Evolutionary conservation across 2,888 invertebrate genomes (phyloP).

Genomic region (Eristalis arbustorum): DNA sequence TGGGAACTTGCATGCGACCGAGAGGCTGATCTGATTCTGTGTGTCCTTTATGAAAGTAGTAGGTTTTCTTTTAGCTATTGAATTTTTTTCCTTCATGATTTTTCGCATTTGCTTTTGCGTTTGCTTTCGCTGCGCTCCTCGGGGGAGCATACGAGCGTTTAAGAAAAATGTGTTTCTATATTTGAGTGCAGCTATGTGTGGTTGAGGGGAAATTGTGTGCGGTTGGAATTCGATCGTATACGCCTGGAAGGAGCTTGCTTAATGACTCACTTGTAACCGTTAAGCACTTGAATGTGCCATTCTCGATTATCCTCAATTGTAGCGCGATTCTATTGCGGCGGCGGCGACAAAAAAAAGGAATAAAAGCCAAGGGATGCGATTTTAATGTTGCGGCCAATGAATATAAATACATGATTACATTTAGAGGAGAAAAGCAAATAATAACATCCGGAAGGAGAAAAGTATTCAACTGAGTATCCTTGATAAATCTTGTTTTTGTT

Average conservation of each 20-base stretch:
- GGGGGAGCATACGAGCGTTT: constrained; percentile 35
- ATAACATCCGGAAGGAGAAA: background rate
- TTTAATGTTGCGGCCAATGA: constrained; percentile 43
- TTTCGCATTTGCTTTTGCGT: constrained; percentile 26
- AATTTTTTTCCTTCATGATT: background rate
- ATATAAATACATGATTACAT: constrained; percentile 25
- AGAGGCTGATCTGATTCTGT: constrained; percentile 51
- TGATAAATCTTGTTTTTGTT: constrained; percentile 46
- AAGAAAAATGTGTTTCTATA: constrained; percentile 12
- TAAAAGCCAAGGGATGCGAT: background rate
- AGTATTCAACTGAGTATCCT: constrained; percentile 49
- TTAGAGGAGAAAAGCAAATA: background rate
- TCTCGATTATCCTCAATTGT: constrained; percentile 62
- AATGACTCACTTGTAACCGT: constrained; percentile 42
- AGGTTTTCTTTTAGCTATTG: constrained; percentile 8
- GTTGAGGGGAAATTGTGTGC: constrained; percentile 50
- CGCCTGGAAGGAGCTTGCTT: constrained; percentile 23
- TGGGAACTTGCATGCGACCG: constrained; percentile 60
- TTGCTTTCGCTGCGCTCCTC: constrained; percentile 10
- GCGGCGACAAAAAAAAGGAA: background rate
- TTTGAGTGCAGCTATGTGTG: background rate
- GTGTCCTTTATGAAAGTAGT: constrained; percentile 37
- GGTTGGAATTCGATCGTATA: constrained; percentile 33
- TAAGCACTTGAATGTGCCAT: constrained; percentile 68
- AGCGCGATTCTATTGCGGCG: constrained; percentile 41